These are phyloP conservation scores for Meganola albula DNA, from an alignment of 2,888 invertebrate species.

Conservation along the genomic window DNA sequence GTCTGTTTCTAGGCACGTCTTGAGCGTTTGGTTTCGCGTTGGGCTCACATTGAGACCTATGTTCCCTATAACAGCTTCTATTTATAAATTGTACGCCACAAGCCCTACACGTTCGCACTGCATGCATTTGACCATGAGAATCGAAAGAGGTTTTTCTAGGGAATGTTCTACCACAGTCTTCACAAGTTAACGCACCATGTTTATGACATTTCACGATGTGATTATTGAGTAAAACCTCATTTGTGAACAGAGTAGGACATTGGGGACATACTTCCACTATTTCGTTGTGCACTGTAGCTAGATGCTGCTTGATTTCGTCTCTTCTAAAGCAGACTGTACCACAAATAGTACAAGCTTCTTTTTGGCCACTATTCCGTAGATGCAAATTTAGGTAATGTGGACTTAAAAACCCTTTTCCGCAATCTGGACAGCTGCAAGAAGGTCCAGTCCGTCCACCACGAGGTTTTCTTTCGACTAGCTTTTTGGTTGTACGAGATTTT, in stretches of 20 bases:
- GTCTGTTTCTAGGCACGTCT: conserved; percentile 39
- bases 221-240: conserved; percentile 33
- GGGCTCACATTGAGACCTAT: conserved; percentile 58
- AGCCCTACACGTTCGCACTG: conserved; percentile 53
- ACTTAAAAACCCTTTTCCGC: conserved; percentile 50
- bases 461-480: conserved; percentile 29
- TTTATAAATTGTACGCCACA: conserved; percentile 61
- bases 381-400: conserved; percentile 54
- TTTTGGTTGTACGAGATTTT: conserved; percentile 33
- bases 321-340: conserved; percentile 46
- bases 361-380: conserved; percentile 58
- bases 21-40: conserved; percentile 52
- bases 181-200: conserved; percentile 43
- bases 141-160: conserved; percentile 48
- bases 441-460: conserved; percentile 41
- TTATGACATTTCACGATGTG: conserved; percentile 47
- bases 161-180: conserved; percentile 56
- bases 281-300: conserved; percentile 40
- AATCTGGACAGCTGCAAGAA: conserved; percentile 49
- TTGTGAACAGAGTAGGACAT: conserved; percentile 47
- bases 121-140: conserved; percentile 58
- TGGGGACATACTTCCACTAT: conserved; percentile 38
- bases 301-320: conserved; percentile 44
- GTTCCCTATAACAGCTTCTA: conserved; percentile 58
- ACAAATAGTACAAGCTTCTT: conserved; percentile 54